Conservation (phyloP, 2,888 invertebrate species). For the Galerucella calmariensis region DNA sequence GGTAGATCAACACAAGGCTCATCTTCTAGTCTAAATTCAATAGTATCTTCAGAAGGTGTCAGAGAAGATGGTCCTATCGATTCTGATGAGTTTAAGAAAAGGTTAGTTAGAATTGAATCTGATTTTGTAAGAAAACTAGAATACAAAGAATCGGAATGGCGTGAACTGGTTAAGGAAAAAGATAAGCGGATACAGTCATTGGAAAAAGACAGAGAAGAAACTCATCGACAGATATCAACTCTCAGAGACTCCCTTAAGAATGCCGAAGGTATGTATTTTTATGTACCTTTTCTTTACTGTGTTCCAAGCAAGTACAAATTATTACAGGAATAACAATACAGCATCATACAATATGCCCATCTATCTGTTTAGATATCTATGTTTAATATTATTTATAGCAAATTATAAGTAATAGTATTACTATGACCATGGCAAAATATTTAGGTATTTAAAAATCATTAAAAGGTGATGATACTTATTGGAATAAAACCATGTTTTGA, state of each 20-base stretch:
- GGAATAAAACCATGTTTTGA: no score
- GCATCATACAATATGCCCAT: no score
- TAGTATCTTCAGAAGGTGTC: constrained; percentile 63
- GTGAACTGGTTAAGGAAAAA: constrained; percentile 71
- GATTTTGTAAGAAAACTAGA: constrained; percentile 72
- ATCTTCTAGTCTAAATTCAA: constrained; percentile 64
- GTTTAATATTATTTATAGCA: no score
- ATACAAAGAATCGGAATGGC: constrained; percentile 76
- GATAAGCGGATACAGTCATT: constrained; percentile 68
- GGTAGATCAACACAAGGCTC: constrained; percentile 66
- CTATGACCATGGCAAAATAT: no score
- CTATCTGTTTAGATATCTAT: no score
- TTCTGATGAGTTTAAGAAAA: constrained; percentile 64
- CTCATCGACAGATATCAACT: constrained; percentile 68
- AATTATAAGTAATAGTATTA: no score
- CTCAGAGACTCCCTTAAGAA: constrained; percentile 72
- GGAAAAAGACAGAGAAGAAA: constrained; percentile 70
- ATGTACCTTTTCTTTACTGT: neutral
- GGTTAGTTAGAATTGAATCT: constrained; percentile 68
- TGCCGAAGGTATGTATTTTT: constrained; percentile 72
- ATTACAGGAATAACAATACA: no score
- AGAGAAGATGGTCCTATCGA: constrained; percentile 68
- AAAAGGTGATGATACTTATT: no score
- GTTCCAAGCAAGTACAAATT: no score
- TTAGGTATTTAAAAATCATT: no score